Evolutionary conservation across 2,888 invertebrate genomes (phyloP).

Genomic region (Ophion costatus): DNA sequence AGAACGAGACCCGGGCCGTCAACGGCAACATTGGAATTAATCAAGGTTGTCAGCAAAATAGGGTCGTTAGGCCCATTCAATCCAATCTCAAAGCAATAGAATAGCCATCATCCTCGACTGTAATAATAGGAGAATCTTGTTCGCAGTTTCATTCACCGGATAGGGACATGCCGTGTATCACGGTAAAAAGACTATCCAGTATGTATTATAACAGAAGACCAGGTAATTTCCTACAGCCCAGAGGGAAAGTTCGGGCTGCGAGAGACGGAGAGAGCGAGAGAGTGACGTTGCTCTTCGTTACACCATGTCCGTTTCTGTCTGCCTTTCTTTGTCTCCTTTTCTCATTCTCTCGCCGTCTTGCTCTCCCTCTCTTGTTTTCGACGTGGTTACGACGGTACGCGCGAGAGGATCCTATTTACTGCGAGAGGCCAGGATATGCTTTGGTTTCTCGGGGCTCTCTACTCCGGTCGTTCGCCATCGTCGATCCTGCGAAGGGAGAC

Average conservation of each 20-base stretch:
- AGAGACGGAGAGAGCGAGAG: conserved; percentile 12
- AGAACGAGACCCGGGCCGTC: conserved; percentile 11
- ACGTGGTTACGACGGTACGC: conserved; percentile 54
- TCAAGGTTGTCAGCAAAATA: conserved; percentile 53
- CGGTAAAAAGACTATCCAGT: conserved; percentile 56
- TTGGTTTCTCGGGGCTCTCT: conserved; percentile 56
- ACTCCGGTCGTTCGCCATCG: conserved; percentile 38
- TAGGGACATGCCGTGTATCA: conserved; percentile 43
- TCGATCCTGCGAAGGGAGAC: conserved; percentile 58
- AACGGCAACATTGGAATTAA: conserved; percentile 49
- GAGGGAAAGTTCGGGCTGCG: conserved; percentile 50
- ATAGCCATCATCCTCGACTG: conserved; percentile 41
- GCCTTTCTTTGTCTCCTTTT: conserved; percentile 2
- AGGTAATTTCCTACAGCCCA: conserved; percentile 63
- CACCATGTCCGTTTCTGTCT: conserved; percentile 22
- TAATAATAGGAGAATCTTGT: conserved; percentile 48
- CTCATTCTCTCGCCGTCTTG: background rate
- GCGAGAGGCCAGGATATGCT: conserved; percentile 56
- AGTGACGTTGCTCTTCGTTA: conserved; percentile 54
- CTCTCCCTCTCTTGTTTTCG: conserved; percentile 29
- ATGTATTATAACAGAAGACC: conserved; percentile 52
- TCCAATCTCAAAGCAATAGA: conserved; percentile 50
- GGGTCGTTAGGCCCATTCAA: conserved; percentile 56
- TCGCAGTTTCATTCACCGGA: conserved; percentile 55
- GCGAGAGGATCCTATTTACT: conserved; percentile 64